Conservation (phyloP, 2,888 invertebrate species). For the Halocaridina rubra region DNA sequence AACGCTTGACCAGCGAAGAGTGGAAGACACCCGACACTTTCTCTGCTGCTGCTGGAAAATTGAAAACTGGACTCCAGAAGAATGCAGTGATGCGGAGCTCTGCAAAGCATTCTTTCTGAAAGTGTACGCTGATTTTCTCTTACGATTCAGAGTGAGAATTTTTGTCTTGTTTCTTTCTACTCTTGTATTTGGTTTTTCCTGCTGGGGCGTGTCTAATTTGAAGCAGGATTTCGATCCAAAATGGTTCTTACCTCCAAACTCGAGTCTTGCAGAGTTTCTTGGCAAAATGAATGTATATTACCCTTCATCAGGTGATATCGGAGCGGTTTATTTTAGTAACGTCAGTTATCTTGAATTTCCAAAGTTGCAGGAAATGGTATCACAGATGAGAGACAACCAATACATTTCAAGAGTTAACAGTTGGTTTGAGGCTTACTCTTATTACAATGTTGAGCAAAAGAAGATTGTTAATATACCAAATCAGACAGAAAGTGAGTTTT, state of each 20-base stretch:
- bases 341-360: neutral
- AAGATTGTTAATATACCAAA: neutral
- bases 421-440: constrained; percentile 77
- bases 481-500: neutral
- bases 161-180: constrained; percentile 69
- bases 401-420: constrained; percentile 73
- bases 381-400: constrained; percentile 66
- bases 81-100: neutral
- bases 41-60: neutral
- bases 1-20: constrained; percentile 76
- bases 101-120: neutral
- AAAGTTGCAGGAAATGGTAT: constrained; percentile 19
- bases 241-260: constrained; percentile 68
- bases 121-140: neutral
- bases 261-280: constrained; percentile 67
- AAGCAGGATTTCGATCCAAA: constrained; percentile 82
- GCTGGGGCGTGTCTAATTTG: constrained; percentile 71
- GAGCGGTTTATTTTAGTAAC: constrained; percentile 66
- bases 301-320: constrained; percentile 65
- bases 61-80: neutral
- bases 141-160: constrained; percentile 68
- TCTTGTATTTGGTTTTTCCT: constrained; percentile 8
- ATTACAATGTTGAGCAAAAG: constrained; percentile 70
- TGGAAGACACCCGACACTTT: constrained; percentile 74
- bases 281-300: constrained; percentile 65